These are phyloP conservation scores for Melanotaenia pygmaea DNA, from an alignment of 2,797 vertebrate genomes.

Conservation along the genomic window DNA sequence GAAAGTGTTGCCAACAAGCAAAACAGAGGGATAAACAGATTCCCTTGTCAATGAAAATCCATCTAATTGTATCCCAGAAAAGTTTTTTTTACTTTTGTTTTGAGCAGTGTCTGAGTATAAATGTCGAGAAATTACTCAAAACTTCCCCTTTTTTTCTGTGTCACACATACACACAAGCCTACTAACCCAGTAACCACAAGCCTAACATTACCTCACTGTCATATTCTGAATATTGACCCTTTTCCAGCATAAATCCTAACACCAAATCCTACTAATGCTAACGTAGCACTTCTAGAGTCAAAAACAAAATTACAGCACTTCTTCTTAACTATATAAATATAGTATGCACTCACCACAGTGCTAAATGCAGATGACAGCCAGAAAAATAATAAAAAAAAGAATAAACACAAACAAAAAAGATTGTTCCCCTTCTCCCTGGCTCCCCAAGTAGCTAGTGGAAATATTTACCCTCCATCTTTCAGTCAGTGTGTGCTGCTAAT, in stretches of 20 bases:
- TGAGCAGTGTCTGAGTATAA: slow-evolving; percentile 50
- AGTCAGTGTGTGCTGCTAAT: slow-evolving; percentile 37
- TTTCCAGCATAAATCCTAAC: neutral
- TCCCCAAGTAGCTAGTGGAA: slow-evolving; percentile 73
- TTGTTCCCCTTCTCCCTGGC: slow-evolving; percentile 53
- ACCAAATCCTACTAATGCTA: slow-evolving; percentile 7
- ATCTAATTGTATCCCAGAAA: slow-evolving; percentile 48
- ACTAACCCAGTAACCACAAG: slow-evolving; percentile 5
- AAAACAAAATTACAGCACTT: neutral
- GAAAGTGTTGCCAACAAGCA: slow-evolving; percentile 17
- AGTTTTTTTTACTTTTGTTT: slow-evolving; percentile 63
- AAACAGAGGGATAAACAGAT: slow-evolving; percentile 32
- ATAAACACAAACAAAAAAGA: slow-evolving; percentile 51
- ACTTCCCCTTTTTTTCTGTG: slow-evolving; percentile 18
- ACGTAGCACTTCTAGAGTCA: slow-evolving; percentile 17
- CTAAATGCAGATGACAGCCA: slow-evolving; percentile 63
- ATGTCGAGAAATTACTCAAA: slow-evolving; percentile 67
- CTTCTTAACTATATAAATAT: slow-evolving; percentile 6
- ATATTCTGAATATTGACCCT: slow-evolving; percentile 2
- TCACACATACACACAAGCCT: slow-evolving; percentile 7
- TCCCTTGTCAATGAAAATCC: slow-evolving; percentile 46
- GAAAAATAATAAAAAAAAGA: slow-evolving; percentile 13
- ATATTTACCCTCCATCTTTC: slow-evolving; percentile 72
- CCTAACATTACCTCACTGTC: slow-evolving; percentile 8
- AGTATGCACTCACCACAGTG: slow-evolving; percentile 1